A percentile compares a stretch with the other conserved stretches of the same genome.
Evolutionary conservation across 2,113 vertebrate species (phyloP).

Genomic region (Ovis aries): ARS-UI_Ramb_v3.0 NC_056060.1:88800001-88800500

Average conservation of each 20-base stretch:
- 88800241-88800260: neutral
- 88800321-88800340: neutral
- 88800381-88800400: neutral
- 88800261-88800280: neutral
- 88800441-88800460: neutral
- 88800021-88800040: neutral
- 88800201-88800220: neutral
- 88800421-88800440: neutral
- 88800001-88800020: neutral
- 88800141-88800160: neutral
- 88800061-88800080: neutral
- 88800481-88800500: neutral
- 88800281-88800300: neutral
- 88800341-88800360: neutral
- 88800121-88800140: neutral
- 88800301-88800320: neutral
- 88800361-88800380: neutral
- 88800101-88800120: neutral
- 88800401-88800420: neutral
- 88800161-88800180: neutral
- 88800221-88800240: neutral
- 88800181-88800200: neutral
- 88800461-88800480: neutral
- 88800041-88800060: neutral
- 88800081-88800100: neutral